Percentiles rank a stretch among this genome's conserved stretches.
Evolutionary conservation across 1,140 invertebrate species (phyloP).

Genomic region (Pemphigus obesinymphae): DNA sequence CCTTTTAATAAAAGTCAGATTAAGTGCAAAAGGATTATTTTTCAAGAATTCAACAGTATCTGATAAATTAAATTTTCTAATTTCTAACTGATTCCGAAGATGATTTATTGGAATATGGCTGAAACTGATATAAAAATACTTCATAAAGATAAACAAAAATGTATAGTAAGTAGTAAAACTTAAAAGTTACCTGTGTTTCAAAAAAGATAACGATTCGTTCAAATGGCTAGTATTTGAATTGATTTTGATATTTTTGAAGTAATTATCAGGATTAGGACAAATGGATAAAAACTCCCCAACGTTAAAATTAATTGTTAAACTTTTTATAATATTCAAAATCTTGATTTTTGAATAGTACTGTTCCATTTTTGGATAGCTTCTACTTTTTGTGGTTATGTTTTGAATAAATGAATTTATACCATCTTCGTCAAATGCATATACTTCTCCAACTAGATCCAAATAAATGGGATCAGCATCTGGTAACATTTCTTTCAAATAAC

Average conservation of each 20-base stretch:
- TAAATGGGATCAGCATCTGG: slow-evolving; percentile 17
- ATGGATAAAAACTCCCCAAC: not conserved
- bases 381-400: not conserved
- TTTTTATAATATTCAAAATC: not conserved
- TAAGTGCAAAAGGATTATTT: not conserved
- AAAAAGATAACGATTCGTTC: not conserved
- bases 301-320: not conserved
- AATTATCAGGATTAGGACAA: not conserved
- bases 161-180: not conserved
- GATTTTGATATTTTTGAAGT: not conserved
- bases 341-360: not conserved
- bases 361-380: not conserved
- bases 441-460: slow-evolving; percentile 8
- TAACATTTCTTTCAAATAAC: not conserved
- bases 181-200: not conserved
- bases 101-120: not conserved
- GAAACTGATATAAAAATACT: not conserved
- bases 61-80: not conserved
- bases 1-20: not conserved
- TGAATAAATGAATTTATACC: not conserved
- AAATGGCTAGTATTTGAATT: not conserved
- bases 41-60: not conserved
- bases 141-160: not conserved
- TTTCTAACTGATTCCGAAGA: not conserved
- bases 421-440: not conserved